Base-by-base conservation (phyloP, 2,888 invertebrate genomes). In the Synergus japonicus region DNA sequence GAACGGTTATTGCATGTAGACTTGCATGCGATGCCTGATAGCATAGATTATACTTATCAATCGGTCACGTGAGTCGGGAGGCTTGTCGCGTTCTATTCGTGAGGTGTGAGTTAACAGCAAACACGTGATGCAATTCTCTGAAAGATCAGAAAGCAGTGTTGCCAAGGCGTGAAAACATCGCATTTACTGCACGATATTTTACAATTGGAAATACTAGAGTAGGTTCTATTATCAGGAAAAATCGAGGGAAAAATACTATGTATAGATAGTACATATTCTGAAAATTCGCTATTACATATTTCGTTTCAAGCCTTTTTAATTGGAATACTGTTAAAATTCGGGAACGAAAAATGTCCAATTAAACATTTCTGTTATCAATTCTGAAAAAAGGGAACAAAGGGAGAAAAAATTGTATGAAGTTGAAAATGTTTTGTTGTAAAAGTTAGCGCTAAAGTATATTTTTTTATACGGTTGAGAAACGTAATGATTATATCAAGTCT, bases 41-140 rank as follows among this genome's bases (percentile, higher is more conserved):
- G 29, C 12, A 63, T 22, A 29, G 63, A 63, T 63, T 63, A 29
- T 29, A 63, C 29, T 63, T 63, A 63, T 63, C 63, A 63, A 63
- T 63, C 63, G 63, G 22, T 63, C 63, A 63, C 63, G 63, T 63
- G 22, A 63, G 13, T 10, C 29, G 41, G 65, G 29, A 12, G 29
- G 29, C 41, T 65, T 63, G 22, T 12, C 10, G 22, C 5, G 5
- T 4, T 41, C 15, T 60, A 37, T 65, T 13, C 49, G 1, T 7
- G 1, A 65, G 64, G 29, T 29, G 29, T 37, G 29, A 13, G 10
- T 63, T 22, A 9, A 29, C 29, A 29, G 13, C 29, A 65, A 65
- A 65, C 37, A 65, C 12, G 41, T 12, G 29, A 65, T 29, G 29
- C 15, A 29, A 37, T 65, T 37, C 8, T 15, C n/a, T 63, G 63